Evolutionary conservation across 2,888 invertebrate genomes (phyloP).

Genomic region (Lampropteryx suffumata): DNA sequence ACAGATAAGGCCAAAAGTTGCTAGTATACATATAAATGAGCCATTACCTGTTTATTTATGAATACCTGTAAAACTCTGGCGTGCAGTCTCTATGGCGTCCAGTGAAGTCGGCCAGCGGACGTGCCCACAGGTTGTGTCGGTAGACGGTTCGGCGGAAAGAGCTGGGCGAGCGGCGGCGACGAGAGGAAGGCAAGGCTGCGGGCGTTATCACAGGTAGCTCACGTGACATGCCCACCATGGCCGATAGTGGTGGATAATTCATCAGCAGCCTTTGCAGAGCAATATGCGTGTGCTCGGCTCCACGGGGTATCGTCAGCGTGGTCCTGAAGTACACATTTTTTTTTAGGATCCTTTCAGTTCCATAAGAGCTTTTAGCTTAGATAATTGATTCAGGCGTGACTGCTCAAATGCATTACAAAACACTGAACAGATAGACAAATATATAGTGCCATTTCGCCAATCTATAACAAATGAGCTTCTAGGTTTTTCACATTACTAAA

Average conservation of each 20-base stretch:
- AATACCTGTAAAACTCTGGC: constrained; percentile 91
- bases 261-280: constrained; percentile 84
- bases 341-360: too few relatives aligned
- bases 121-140: constrained; percentile 88
- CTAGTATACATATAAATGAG: too few relatives aligned
- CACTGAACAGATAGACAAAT: too few relatives aligned
- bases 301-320: constrained; percentile 85
- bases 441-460: too few relatives aligned
- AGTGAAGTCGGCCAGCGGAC: constrained; percentile 86
- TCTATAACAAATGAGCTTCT: too few relatives aligned
- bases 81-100: constrained; percentile 88
- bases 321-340: constrained; percentile 86
- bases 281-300: constrained; percentile 79
- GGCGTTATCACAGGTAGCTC: constrained; percentile 44
- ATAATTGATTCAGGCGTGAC: too few relatives aligned
- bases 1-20: too few relatives aligned
- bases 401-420: too few relatives aligned
- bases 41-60: too few relatives aligned
- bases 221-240: constrained; percentile 37
- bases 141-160: constrained; percentile 88
- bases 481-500: too few relatives aligned
- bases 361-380: too few relatives aligned
- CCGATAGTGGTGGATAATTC: constrained; percentile 69
- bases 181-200: constrained; percentile 38
- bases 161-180: constrained; percentile 62